Percentiles rank a stretch among this genome's conserved stretches.
phyloP scores from a whole-genome alignment of 23 tunicate species.

The Styela clava region DNA sequence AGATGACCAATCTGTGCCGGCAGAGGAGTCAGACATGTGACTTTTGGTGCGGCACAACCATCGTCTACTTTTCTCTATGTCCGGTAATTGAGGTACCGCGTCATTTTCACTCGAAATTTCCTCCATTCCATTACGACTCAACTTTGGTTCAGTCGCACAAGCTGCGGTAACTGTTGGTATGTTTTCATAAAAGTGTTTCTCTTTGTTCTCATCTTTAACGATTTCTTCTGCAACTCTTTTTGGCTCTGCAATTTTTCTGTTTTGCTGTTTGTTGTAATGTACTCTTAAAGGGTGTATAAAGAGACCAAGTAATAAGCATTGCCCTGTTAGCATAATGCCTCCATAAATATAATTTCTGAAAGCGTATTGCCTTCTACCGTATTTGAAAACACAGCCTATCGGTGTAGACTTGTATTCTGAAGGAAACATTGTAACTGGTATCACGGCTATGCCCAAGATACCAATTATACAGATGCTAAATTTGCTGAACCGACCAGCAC shows the following conservation, averaged over 20 bases:
- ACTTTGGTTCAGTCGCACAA: not conserved
- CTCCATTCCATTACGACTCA: not conserved
- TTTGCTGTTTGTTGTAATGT: not conserved
- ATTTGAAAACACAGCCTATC: constrained; percentile 11
- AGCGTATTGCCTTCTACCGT: constrained; percentile 12
- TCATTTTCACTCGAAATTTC: not conserved
- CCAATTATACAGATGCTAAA: not conserved
- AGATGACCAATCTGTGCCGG: not conserved
- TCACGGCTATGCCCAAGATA: not conserved
- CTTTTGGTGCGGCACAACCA: not conserved
- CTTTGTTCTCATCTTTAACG: not conserved
- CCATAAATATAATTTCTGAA: constrained; percentile 14
- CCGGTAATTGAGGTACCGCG: not conserved
- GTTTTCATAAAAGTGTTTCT: not conserved
- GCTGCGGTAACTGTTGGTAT: not conserved
- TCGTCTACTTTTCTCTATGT: not conserved
- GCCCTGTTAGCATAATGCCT: not conserved
- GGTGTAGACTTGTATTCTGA: not conserved
- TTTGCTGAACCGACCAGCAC: not conserved
- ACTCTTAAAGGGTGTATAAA: constrained; percentile 12
- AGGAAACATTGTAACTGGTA: constrained; percentile 13
- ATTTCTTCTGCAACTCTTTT: not conserved
- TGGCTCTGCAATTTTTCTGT: not conserved
- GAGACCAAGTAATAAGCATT: constrained; percentile 13
- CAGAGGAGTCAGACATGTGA: not conserved